Evolutionary conservation across 2,113 vertebrate genomes (phyloP).

Genomic region (Ondatra zibethicus): DNA sequence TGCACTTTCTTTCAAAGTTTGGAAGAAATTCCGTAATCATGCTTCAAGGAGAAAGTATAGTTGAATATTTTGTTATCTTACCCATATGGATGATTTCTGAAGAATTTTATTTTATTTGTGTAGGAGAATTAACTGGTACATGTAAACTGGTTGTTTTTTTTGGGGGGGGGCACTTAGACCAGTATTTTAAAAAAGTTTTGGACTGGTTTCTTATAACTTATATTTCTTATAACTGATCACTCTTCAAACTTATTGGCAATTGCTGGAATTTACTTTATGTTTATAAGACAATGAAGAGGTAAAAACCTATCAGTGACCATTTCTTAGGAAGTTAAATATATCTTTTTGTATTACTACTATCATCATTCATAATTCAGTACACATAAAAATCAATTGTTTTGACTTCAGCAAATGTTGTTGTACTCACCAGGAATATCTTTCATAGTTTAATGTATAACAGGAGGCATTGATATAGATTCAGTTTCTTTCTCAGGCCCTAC

Average conservation of each 20-base stretch:
- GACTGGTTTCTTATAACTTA: background rate
- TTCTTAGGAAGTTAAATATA: conserved; percentile 98
- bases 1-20: background rate
- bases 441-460: conserved; percentile 99
- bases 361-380: conserved; percentile 99
- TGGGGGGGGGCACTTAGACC: background rate
- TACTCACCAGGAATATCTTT: conserved; percentile 97
- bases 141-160: background rate
- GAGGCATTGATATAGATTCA: conserved; percentile 97
- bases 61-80: background rate
- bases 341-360: conserved; percentile 97
- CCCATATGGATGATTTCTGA: background rate
- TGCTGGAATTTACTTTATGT: background rate
- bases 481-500: conserved; percentile 99
- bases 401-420: conserved; percentile 97
- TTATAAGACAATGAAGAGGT: background rate
- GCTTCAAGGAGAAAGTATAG: background rate
- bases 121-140: background rate
- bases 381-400: conserved; percentile 99
- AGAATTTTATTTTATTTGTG: background rate
- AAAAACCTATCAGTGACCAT: conserved; percentile 95
- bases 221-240: background rate
- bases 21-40: background rate
- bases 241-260: background rate
- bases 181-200: background rate